phyloP scores from a whole-genome alignment of 2,888 invertebrate genomes.

The Mongoloraphidia duomilia region DNA sequence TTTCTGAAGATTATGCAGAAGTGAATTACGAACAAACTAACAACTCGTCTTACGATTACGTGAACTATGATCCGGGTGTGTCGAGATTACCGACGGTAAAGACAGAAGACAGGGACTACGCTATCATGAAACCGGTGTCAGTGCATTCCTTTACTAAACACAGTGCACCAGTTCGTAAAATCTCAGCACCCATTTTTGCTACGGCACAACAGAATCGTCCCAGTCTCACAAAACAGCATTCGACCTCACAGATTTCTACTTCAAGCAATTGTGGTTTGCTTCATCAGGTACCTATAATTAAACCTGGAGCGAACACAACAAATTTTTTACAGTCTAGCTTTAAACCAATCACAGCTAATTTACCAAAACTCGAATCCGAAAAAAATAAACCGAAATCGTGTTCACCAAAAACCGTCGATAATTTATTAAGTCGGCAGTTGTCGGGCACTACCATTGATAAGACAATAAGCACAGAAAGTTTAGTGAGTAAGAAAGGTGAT shows the following conservation, averaged over 20 bases:
- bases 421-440: slow-evolving; percentile 14
- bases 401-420: slow-evolving; percentile 18
- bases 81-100: slow-evolving; percentile 8
- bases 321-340: slow-evolving; percentile 7
- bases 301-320: slow-evolving; percentile 17
- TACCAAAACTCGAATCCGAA: slow-evolving; percentile 13
- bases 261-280: neutral
- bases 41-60: slow-evolving; percentile 22
- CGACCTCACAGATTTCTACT: slow-evolving; percentile 3
- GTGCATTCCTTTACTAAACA: neutral
- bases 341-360: slow-evolving; percentile 7
- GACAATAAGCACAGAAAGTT: slow-evolving; percentile 7
- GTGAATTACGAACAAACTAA: slow-evolving; percentile 7
- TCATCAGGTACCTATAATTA: slow-evolving; percentile 10
- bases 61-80: slow-evolving; percentile 24
- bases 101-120: slow-evolving; percentile 30
- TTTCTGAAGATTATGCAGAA: slow-evolving; percentile 7
- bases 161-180: slow-evolving; percentile 4
- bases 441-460: slow-evolving; percentile 8
- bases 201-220: neutral
- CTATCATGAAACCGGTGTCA: slow-evolving; percentile 29
- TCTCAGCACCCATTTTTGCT: slow-evolving; percentile 3
- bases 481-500: slow-evolving; percentile 14
- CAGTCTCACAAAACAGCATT: slow-evolving; percentile 6
- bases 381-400: slow-evolving; percentile 9